These are phyloP conservation scores for Drosophila bocki DNA, from an alignment of 1,140 invertebrate species.

Conservation along the genomic window DNA sequence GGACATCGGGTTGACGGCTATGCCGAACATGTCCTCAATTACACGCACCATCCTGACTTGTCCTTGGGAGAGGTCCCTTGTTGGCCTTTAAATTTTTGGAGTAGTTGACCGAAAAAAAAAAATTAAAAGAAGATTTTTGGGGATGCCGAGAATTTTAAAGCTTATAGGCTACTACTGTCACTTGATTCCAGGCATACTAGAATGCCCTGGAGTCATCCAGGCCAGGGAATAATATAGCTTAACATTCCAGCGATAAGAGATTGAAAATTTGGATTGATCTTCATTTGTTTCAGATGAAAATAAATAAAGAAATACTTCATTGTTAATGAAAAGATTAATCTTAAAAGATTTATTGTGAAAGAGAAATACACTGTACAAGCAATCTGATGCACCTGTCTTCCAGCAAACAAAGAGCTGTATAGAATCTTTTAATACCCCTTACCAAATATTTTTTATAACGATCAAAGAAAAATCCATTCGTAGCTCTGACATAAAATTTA, in stretches of 20 bases:
- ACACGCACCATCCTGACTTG: slow-evolving; percentile 67
- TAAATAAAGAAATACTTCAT: too few species aligned
- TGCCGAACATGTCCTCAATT: slow-evolving; percentile 79
- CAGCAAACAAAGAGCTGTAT: background rate
- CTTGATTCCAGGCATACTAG: background rate
- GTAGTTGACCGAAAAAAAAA: slow-evolving; percentile 4
- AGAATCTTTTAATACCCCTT: background rate
- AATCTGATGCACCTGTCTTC: background rate
- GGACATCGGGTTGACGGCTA: slow-evolving; percentile 71
- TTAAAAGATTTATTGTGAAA: too few species aligned
- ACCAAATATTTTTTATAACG: background rate
- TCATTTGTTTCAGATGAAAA: too few species aligned
- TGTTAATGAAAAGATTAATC: too few species aligned
- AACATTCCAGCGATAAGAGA: background rate
- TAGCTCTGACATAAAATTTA: slow-evolving; percentile 26
- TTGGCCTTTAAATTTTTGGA: slow-evolving; percentile 9
- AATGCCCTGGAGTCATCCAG: background rate
- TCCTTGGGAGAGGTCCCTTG: background rate
- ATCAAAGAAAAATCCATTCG: background rate
- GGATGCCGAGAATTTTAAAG: background rate
- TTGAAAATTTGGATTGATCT: too few species aligned
- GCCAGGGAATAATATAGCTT: background rate
- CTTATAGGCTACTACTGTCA: background rate
- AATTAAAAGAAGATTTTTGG: slow-evolving; percentile 27
- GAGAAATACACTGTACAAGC: too few species aligned